Conservation (phyloP, 2,113 vertebrate genomes). For the Poeciliopsis retropinna region DNA sequence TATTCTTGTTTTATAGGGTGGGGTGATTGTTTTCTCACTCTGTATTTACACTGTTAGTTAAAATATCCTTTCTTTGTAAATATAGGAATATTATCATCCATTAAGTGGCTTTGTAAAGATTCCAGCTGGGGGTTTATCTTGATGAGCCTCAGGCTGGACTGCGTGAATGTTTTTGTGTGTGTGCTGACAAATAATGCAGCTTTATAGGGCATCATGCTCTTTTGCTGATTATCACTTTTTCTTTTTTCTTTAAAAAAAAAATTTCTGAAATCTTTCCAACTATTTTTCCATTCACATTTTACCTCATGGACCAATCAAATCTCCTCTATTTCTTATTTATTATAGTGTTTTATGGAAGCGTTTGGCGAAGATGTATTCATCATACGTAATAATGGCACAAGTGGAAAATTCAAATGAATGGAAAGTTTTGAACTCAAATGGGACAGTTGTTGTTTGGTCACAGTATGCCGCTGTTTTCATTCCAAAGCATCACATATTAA, state of each 20-base stretch:
- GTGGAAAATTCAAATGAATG: conserved; percentile 67
- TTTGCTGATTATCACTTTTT: conserved; percentile 27
- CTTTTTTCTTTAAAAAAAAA: conserved; percentile 4
- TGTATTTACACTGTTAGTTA: conserved; percentile 29
- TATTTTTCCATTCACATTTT: conserved; percentile 53
- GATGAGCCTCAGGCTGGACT: conserved; percentile 1
- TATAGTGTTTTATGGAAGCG: conserved; percentile 31
- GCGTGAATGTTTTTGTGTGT: conserved; percentile 27
- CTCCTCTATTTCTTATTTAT: conserved; percentile 80
- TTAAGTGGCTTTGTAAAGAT: conserved; percentile 56
- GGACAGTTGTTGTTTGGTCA: conserved; percentile 28
- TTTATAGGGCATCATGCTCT: conserved; percentile 33
- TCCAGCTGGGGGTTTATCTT: conserved; percentile 22
- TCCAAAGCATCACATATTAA: conserved; percentile 76
- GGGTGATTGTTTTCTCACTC: conserved; percentile 13
- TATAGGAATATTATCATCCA: conserved; percentile 46
- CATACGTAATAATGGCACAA: conserved; percentile 46
- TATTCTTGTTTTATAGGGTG: conserved; percentile 27
- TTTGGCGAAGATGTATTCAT: conserved; percentile 42
- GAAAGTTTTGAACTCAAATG: conserved; percentile 54
- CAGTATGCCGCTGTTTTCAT: conserved; percentile 70
- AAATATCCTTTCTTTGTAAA: conserved; percentile 63
- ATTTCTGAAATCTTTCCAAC: conserved; percentile 35
- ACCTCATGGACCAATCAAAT: conserved; percentile 80
- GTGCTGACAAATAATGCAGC: not conserved